Conservation (phyloP, 2,113 vertebrate genomes). For the Rhombomys opimus region DNA sequence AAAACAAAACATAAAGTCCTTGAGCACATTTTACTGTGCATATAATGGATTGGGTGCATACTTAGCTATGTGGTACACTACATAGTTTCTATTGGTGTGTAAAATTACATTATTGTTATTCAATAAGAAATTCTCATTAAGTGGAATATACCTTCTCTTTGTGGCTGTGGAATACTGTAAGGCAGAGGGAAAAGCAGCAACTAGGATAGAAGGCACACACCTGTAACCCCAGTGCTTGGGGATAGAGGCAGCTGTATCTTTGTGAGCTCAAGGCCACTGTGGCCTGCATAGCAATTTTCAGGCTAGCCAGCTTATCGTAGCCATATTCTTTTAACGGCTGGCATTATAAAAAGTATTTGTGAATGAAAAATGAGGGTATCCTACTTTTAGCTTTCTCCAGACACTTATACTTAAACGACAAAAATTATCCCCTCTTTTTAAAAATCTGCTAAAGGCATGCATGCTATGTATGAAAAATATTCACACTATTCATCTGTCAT, state of each 20-base stretch:
- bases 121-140: neutral
- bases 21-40: neutral
- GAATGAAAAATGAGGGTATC: no score
- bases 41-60: neutral
- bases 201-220: neutral
- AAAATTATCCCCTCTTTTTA: neutral
- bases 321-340: neutral
- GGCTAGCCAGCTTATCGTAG: neutral
- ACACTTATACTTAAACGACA: neutral
- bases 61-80: neutral
- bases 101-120: neutral
- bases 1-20: neutral
- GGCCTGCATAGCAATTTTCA: neutral
- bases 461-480: neutral
- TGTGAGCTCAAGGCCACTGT: neutral
- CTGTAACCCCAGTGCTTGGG: neutral
- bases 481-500: no score
- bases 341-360: no score
- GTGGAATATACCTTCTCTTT: neutral
- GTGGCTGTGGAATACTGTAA: neutral
- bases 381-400: neutral
- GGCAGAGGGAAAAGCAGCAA: neutral
- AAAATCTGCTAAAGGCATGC: neutral
- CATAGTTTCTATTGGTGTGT: neutral
- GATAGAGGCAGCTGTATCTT: neutral